phyloP scores from a whole-genome alignment of 2,113 vertebrate genomes.

The Carassius auratus region DNA sequence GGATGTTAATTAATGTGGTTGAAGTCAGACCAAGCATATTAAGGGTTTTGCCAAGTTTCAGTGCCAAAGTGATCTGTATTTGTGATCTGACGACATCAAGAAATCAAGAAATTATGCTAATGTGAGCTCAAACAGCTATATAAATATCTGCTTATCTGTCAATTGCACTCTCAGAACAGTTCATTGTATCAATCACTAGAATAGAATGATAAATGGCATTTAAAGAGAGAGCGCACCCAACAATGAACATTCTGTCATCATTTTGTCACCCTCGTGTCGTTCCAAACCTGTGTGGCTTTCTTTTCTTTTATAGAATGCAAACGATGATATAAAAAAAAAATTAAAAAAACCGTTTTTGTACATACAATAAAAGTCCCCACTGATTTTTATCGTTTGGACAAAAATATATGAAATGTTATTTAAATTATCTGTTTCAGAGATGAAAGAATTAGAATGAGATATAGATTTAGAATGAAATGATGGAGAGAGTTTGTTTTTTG shows the following conservation, averaged over 20 bases:
- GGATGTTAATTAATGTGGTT: conserved; percentile 5
- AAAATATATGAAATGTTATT: not conserved
- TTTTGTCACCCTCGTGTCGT: not conserved
- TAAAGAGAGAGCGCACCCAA: not conserved
- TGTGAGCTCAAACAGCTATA: not conserved
- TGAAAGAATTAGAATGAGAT: not conserved
- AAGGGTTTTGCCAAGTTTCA: conserved; percentile 18
- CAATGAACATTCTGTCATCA: not conserved
- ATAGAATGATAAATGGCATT: not conserved
- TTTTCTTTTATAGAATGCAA: not conserved
- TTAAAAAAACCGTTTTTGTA: not conserved
- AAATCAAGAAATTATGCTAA: conserved; percentile 34
- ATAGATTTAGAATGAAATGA: not conserved
- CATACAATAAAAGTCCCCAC: not conserved
- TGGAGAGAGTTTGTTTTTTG: too few relatives aligned
- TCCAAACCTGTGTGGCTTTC: not conserved
- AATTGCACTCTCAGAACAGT: not conserved
- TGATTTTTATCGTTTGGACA: not conserved
- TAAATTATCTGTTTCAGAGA: not conserved
- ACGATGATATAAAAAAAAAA: not conserved
- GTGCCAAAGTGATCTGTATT: not conserved
- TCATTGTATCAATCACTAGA: not conserved
- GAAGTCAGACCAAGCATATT: conserved; percentile 2
- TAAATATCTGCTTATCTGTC: conserved; percentile 19
- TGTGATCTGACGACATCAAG: conserved; percentile 25